These are phyloP conservation scores for Anolis sagrei DNA, from an alignment of 2,113 vertebrate genomes.

Conservation along the genomic window DNA sequence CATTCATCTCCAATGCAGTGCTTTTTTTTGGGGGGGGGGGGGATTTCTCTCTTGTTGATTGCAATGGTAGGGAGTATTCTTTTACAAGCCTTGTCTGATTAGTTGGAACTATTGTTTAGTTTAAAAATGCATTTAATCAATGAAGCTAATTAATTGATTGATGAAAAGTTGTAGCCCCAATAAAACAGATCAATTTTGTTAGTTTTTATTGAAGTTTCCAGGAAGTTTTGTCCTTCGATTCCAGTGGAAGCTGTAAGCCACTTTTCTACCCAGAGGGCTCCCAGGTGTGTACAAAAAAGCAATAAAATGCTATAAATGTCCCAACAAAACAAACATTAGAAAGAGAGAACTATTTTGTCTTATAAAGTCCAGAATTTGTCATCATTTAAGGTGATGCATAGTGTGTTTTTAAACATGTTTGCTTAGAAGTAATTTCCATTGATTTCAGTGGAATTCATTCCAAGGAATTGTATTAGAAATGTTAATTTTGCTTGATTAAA, in stretches of 20 bases:
- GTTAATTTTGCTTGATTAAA: conserved; percentile 50
- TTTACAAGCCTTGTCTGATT: not conserved
- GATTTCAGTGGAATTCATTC: not conserved
- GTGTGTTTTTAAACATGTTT: not conserved
- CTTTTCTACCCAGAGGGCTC: too few relatives aligned
- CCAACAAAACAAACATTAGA: not conserved
- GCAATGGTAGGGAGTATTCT: not conserved
- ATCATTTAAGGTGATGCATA: not conserved
- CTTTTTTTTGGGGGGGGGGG: too few relatives aligned
- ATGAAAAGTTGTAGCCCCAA: not conserved
- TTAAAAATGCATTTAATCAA: not conserved
- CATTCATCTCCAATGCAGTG: not conserved
- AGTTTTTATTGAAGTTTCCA: not conserved
- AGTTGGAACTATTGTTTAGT: not conserved
- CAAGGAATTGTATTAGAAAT: conserved; percentile 1
- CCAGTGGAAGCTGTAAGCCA: too few relatives aligned
- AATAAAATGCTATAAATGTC: not conserved
- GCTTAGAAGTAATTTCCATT: not conserved
- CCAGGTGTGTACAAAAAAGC: not conserved
- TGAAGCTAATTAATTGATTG: not conserved
- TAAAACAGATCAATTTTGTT: not conserved
- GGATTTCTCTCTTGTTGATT: not conserved
- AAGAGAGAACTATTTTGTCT: not conserved
- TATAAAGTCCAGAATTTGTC: not conserved
- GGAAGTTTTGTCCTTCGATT: too few relatives aligned